phyloP scores from a whole-genome alignment of 1,140 invertebrate species.

The Trachymyrmex cornetzi region DNA sequence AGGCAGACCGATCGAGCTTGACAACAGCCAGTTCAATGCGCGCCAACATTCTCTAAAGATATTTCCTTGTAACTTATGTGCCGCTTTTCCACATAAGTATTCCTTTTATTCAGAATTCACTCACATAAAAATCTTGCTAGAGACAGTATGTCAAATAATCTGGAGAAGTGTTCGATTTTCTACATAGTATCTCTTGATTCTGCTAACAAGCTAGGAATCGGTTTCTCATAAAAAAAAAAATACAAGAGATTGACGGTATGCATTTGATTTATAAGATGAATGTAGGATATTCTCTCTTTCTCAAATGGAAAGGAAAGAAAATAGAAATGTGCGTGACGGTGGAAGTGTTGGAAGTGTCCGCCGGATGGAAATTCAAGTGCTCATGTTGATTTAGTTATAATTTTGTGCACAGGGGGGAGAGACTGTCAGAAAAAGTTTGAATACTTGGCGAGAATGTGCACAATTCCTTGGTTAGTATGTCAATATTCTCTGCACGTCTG shows the following conservation, averaged over 20 bases:
- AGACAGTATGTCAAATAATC: constrained; percentile 10
- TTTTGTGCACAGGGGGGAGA: constrained; percentile 48
- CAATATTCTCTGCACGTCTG: constrained; percentile 56
- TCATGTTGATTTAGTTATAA: constrained; percentile 52
- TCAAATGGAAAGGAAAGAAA: not conserved
- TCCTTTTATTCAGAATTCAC: not conserved
- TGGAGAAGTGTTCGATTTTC: not conserved
- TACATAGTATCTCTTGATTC: not conserved
- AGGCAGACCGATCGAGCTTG: constrained; percentile 77
- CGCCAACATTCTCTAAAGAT: constrained; percentile 78
- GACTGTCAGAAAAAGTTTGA: constrained; percentile 58
- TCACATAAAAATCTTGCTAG: not conserved
- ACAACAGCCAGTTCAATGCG: constrained; percentile 82
- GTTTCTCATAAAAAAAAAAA: not conserved
- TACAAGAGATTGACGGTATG: not conserved
- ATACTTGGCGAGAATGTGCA: constrained; percentile 46
- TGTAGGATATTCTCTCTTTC: not conserved
- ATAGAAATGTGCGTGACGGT: constrained; percentile 57
- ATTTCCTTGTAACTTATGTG: constrained; percentile 45
- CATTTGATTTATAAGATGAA: constrained; percentile 3
- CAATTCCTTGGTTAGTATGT: constrained; percentile 71
- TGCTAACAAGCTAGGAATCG: not conserved
- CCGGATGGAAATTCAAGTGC: constrained; percentile 29
- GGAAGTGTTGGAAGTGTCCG: constrained; percentile 55
- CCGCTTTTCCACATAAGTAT: not conserved